Evolutionary conservation across 2,797 vertebrate species (phyloP).

Genomic region (Balearica regulorum): DNA sequence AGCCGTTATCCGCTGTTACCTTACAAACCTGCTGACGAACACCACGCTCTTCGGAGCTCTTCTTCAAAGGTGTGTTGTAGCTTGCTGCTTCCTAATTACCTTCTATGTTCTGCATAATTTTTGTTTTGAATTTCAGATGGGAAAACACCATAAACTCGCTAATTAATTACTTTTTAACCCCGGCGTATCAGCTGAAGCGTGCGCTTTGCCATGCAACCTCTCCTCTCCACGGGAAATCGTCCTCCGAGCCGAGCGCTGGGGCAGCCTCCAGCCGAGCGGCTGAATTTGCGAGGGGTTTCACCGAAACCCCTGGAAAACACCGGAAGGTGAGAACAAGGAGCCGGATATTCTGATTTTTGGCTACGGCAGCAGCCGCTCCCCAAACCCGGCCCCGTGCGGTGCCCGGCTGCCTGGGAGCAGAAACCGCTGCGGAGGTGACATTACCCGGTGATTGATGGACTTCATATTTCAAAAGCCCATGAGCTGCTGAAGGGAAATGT

Average conservation of each 20-base stretch:
- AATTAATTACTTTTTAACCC: constrained; percentile 65
- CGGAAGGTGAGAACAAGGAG: background rate
- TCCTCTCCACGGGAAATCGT: background rate
- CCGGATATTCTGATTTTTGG: background rate
- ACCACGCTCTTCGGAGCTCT: background rate
- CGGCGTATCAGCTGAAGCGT: background rate
- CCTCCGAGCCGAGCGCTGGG: rapidly evolving
- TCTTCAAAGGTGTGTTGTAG: background rate
- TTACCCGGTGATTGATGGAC: background rate
- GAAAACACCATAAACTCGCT: constrained; percentile 44
- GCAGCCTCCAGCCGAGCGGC: rapidly evolving
- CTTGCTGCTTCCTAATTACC: constrained; percentile 14
- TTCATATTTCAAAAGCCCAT: background rate
- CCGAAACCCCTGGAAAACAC: background rate
- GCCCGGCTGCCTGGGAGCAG: background rate
- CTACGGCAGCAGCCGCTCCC: background rate
- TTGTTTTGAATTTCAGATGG: constrained; percentile 51
- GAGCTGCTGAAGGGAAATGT: background rate
- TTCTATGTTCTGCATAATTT: constrained; percentile 53
- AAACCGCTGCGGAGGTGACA: background rate
- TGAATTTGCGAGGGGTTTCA: background rate
- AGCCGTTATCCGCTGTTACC: background rate
- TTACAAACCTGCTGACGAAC: background rate
- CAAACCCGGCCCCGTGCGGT: rapidly evolving
- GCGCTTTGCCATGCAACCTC: background rate